Base-by-base conservation (phyloP, 2,797 vertebrate species). In the Cuniculus paca region DNA sequence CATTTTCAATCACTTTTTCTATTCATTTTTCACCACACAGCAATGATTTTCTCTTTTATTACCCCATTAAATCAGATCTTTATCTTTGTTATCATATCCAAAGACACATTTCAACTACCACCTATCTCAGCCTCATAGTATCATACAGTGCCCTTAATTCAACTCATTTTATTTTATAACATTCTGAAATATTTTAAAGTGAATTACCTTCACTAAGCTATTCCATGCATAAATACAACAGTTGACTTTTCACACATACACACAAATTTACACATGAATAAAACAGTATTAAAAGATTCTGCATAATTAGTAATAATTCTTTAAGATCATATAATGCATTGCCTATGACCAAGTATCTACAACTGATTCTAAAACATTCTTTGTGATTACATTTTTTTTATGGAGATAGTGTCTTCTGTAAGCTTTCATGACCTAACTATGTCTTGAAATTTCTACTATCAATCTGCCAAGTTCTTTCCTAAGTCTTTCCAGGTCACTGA, bases 131-230 rank as follows among this genome's bases (percentile, higher is more conserved):
- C 61, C 36, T 70, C 42, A 90, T 0, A 24, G 20, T 10, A 45
- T 11, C 28, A n/a, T n/a, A 2, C 45, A 20, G 13, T 36, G n/a
- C 6, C 16, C 28, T 79, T 65, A 39, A 84, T 24, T 88, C 52
- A 92, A 50, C 39, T 52, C 20, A 52, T 56, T 45, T 91, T 42
- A 80, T 70, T 65, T 90, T 72, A 48, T 28, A 92, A 45, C 17
- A 48, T 90, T 83, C 61, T 90, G n/a, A 77, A 87, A 72, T 74
- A 90, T 42, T 82, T 95, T 88, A 63, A 85, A 85, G 65, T 75
- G 26, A 17, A 54, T 68, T 83, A 65, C 4, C 36, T 26, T 45
- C 28, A 80, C 31, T 5, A 39, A 91, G 3, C 31, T 88, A 61
- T 70, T 56, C 17, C 34, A 74, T 60, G 16, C 8, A n/a, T 24